Percentiles rank a stretch among this genome's conserved stretches.
phyloP scores from a whole-genome alignment of 2,113 vertebrate species.

The Charadrius vociferus region DNA sequence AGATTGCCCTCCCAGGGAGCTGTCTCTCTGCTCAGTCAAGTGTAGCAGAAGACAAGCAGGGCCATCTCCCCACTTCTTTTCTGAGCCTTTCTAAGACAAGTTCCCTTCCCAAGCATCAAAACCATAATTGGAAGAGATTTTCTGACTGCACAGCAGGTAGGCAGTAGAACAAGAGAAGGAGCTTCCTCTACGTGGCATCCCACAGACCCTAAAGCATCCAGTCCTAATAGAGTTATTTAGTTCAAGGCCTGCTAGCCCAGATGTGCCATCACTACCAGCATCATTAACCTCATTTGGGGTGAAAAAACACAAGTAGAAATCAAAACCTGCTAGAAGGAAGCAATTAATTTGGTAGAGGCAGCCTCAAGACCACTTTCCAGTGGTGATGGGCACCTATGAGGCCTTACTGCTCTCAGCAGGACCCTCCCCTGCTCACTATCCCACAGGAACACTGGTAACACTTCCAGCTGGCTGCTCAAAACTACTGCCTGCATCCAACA shows the following conservation, averaged over 20 bases:
- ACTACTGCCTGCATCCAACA: not conserved
- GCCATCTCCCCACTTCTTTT: conserved; percentile 6
- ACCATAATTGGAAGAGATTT: not conserved
- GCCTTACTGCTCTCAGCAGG: not conserved
- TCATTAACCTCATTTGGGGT: conserved; percentile 34
- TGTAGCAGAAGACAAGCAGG: not conserved
- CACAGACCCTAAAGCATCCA: not conserved
- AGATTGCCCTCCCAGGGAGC: not conserved
- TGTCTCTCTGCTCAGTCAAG: not conserved
- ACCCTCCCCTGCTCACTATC: not conserved
- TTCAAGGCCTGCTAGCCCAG: conserved; percentile 35
- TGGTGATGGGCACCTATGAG: not conserved
- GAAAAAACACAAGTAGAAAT: conserved; percentile 19
- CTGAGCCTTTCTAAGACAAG: not conserved
- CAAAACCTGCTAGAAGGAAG: conserved; percentile 18
- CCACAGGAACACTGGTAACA: not conserved
- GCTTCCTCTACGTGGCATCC: not conserved
- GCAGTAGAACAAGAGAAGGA: conserved; percentile 16
- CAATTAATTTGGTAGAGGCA: conserved; percentile 17
- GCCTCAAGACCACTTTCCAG: not conserved
- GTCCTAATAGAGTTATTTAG: conserved; percentile 41
- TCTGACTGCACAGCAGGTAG: not conserved
- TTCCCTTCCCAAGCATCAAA: conserved; percentile 8
- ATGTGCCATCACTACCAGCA: conserved; percentile 6
- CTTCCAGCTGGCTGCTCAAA: not conserved